These are phyloP conservation scores for Theonella swinhoei DNA, from an alignment of 37 sponge, comb jelly and placozoan species.

Conservation along the genomic window DNA sequence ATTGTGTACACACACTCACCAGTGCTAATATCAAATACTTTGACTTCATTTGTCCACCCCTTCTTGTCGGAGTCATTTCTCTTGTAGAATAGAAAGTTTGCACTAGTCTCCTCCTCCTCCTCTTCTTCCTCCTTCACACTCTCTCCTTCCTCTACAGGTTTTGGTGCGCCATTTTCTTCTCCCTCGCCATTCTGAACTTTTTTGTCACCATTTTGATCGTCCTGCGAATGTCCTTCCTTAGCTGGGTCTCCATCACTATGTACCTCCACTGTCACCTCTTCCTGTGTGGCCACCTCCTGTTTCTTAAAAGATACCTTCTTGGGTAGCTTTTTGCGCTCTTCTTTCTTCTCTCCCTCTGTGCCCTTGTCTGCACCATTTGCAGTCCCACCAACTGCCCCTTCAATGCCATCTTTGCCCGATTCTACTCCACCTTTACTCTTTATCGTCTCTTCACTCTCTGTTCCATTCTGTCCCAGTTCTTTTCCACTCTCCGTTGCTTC, in stretches of 20 bases:
- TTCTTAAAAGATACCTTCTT: too few species aligned
- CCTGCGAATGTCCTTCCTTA: too few species aligned
- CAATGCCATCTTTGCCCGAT: not conserved
- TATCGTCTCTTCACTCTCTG: not conserved
- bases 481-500: not conserved
- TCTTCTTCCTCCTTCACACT: not conserved
- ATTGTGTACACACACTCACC: slow-evolving; percentile 35
- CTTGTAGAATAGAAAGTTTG: not conserved
- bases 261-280: too few species aligned
- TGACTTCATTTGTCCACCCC: slow-evolving; percentile 64
- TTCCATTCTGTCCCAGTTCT: not conserved
- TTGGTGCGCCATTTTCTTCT: not conserved
- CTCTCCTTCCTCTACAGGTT: not conserved
- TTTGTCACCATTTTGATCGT: too few species aligned
- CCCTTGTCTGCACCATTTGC: too few species aligned
- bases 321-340: too few species aligned
- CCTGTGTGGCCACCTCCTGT: too few species aligned
- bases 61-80: not conserved
- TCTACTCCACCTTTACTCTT: not conserved
- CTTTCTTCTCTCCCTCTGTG: too few species aligned
- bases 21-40: slow-evolving; percentile 22
- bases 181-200: not conserved
- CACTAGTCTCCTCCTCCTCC: not conserved
- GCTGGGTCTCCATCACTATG: too few species aligned
- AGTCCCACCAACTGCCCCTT: too few species aligned